Percentiles rank a stretch among this genome's conserved stretches.
These are phyloP conservation scores for Perca flavescens DNA, from an alignment of 2,113 vertebrate species.

Conservation along the genomic window DNA sequence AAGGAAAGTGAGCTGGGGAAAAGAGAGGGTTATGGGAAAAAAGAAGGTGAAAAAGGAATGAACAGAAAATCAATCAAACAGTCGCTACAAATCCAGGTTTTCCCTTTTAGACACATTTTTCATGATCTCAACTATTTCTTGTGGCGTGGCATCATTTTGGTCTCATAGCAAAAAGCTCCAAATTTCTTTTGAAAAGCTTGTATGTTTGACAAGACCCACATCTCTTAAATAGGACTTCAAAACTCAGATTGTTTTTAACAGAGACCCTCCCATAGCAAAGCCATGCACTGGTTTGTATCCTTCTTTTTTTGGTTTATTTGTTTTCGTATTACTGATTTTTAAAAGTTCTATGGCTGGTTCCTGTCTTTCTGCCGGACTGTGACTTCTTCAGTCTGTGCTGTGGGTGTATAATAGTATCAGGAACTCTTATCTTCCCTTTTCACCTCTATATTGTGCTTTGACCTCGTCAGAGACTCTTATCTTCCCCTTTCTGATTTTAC, in stretches of 20 bases:
- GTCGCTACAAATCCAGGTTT: background rate
- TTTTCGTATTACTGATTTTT: background rate
- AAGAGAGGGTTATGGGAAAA: background rate
- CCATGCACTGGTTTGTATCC: background rate
- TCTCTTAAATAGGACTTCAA: background rate
- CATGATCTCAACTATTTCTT: background rate
- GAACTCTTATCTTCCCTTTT: constrained; percentile 10
- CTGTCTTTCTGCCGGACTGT: background rate
- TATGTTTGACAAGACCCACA: background rate
- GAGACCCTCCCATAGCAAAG: background rate
- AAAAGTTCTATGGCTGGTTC: background rate
- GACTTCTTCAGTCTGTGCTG: background rate
- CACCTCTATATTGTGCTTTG: background rate
- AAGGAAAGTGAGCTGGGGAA: background rate
- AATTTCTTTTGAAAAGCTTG: background rate
- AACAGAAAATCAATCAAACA: background rate
- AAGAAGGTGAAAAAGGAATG: background rate
- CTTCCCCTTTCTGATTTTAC: background rate
- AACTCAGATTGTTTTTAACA: background rate
- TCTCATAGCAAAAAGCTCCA: background rate
- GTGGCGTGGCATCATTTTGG: background rate
- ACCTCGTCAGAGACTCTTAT: constrained; percentile 3
- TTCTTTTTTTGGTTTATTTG: background rate
- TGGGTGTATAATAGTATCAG: background rate
- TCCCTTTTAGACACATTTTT: too few species aligned